Conservation (phyloP, 2,113 vertebrate species). For the Anser cygnoides region DNA sequence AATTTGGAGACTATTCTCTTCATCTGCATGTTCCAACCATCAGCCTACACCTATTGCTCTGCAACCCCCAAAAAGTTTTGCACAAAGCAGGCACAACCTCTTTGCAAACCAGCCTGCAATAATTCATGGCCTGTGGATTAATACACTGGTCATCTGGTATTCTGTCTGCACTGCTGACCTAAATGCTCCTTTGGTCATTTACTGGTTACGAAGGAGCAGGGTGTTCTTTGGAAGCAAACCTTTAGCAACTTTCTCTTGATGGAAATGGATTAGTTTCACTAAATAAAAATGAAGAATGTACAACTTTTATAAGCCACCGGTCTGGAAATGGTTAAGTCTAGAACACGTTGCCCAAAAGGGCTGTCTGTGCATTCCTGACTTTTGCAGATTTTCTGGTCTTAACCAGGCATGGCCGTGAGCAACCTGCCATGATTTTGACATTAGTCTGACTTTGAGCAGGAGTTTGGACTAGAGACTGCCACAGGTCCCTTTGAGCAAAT, state of each 20-base stretch:
- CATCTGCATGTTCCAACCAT: not conserved
- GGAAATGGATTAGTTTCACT: not conserved
- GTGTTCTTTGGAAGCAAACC: not conserved
- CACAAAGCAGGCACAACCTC: not conserved
- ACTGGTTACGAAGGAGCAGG: not conserved
- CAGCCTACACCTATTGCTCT: not conserved
- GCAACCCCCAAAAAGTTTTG: not conserved
- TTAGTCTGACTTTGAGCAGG: not conserved
- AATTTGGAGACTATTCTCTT: not conserved
- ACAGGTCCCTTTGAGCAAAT: not conserved
- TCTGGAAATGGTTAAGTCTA: not conserved
- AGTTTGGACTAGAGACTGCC: not conserved
- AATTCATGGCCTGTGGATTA: not conserved
- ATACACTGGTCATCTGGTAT: not conserved
- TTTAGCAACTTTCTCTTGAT: not conserved
- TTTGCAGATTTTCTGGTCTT: not conserved
- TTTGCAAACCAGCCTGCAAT: not conserved
- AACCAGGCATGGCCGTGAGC: not conserved
- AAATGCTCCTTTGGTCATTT: not conserved
- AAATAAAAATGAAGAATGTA: not conserved
- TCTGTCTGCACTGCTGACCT: not conserved
- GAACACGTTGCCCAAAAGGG: not conserved
- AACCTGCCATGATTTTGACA: not conserved
- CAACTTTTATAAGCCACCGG: not conserved
- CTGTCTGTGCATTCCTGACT: not conserved